phyloP scores from a whole-genome alignment of 2,113 vertebrate species.

The Ochotona princeps region DNA sequence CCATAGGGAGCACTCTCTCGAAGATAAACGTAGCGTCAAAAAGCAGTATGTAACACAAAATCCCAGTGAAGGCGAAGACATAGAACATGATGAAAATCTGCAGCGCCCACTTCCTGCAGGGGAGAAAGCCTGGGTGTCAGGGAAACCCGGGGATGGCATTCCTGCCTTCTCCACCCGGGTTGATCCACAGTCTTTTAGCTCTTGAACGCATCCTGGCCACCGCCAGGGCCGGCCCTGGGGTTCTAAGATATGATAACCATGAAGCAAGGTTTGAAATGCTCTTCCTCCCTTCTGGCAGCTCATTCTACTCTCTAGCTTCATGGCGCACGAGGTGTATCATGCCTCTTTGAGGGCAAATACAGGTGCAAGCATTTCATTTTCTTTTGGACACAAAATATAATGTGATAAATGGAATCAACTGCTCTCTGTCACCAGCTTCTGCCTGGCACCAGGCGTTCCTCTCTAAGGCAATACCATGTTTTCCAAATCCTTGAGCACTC shows the following conservation, averaged over 20 bases:
- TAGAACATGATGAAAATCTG: slow-evolving; percentile 38
- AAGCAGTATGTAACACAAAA: slow-evolving; percentile 63
- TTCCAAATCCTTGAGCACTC: background rate
- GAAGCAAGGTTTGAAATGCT: background rate
- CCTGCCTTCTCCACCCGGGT: background rate
- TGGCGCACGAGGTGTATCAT: background rate
- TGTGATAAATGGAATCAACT: background rate
- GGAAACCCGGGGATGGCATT: background rate
- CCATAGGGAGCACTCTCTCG: slow-evolving; percentile 32
- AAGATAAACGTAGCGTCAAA: slow-evolving; percentile 59
- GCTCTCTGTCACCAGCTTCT: background rate
- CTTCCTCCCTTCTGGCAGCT: background rate
- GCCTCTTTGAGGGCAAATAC: background rate
- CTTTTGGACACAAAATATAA: background rate
- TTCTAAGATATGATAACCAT: background rate
- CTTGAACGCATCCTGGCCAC: background rate
- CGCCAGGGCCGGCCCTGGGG: background rate
- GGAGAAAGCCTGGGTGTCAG: slow-evolving; percentile 9
- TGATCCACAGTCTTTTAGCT: background rate
- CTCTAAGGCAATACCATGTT: background rate
- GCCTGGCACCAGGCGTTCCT: background rate
- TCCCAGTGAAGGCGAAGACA: slow-evolving; percentile 38
- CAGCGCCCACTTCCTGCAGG: slow-evolving; percentile 44
- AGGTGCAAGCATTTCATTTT: background rate
- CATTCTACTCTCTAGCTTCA: background rate